Conservation (phyloP, 2,888 invertebrate species). For the Arge pagana region DNA sequence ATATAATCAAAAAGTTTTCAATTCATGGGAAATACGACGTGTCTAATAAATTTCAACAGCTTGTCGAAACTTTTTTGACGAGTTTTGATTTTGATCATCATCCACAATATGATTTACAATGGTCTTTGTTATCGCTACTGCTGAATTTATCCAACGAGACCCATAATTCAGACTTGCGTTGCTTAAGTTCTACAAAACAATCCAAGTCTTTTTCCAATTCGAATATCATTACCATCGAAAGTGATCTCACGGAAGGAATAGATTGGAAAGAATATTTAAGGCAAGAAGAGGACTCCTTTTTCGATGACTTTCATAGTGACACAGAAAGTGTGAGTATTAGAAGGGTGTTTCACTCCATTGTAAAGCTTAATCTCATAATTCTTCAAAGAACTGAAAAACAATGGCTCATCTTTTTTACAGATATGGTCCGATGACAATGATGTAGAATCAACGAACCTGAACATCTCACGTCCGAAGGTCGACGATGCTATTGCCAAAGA, state of each 20-base stretch:
- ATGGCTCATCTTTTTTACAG: conserved; percentile 28
- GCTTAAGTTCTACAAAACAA: conserved; percentile 33
- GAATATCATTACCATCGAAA: conserved; percentile 35
- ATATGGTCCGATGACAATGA: conserved; percentile 50
- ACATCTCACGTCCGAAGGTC: not conserved
- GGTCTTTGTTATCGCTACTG: conserved; percentile 60
- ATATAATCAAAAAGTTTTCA: conserved; percentile 57
- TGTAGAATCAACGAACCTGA: conserved; percentile 13
- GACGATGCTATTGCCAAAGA: not conserved
- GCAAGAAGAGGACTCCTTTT: conserved; percentile 57
- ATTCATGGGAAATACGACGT: conserved; percentile 59
- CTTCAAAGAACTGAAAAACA: too few species aligned
- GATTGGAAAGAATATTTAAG: conserved; percentile 61
- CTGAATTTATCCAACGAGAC: conserved; percentile 55
- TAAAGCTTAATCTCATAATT: too few species aligned
- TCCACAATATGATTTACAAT: conserved; percentile 59
- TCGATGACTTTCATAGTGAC: conserved; percentile 47
- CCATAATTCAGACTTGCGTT: conserved; percentile 39
- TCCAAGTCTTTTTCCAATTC: conserved; percentile 36
- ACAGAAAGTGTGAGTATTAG: conserved; percentile 47
- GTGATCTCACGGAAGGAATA: conserved; percentile 54
- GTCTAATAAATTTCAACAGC: conserved; percentile 54
- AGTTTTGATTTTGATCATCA: conserved; percentile 52
- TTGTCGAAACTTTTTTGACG: conserved; percentile 49
- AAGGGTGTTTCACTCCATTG: too few species aligned